Base-by-base conservation (phyloP, 2,888 invertebrate species). In the Campopleginae sp. region DNA sequence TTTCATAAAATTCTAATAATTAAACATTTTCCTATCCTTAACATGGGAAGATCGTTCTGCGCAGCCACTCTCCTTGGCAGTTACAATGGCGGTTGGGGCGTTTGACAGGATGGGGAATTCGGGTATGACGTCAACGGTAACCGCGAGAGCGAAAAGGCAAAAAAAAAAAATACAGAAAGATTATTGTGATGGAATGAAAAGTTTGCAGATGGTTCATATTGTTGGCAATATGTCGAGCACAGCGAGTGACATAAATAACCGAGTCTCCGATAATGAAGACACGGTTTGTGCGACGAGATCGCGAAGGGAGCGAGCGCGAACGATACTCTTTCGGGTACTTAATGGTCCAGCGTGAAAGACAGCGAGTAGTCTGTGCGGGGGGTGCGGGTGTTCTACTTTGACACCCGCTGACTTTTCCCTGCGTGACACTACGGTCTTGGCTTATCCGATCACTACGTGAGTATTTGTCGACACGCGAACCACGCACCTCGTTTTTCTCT, bases 331-430 rank as follows among this genome's bases (percentile, higher is more conserved):
- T 72, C 72, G 71, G 77, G 46, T 68, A 71, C 63, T 61, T 48
- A 72, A 74, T 74, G 82, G 44, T 74, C 61, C 71, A 78, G 82
- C 66, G 72, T 82, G 82, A 77, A 82, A 74, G 72, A 65, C 78
- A 78, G 82, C 58, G 76, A 78, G 33, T 65, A 12, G 51, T n/a
- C 77, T 33, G 66, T 46, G n/a, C n/a, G 54, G 72, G 78, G 58
- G 88, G 88, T 86, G 88, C 86, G 89, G 89, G 87, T 87, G 80
- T 85, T 86, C 80, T 68, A 58, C 77, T 46, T 72, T 87, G 89
- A 88, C 89, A 89, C 90, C 92, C 88, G 91, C 92, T 91, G 91
- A 87, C 89, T 89, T 88, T 83, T 89, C 91, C 86, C 91, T 87
- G 90, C 91, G 89, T 90, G 92, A 90, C 90, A 91, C 84, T 89